Evolutionary conservation across 2,888 invertebrate species (phyloP).

Genomic region (Melolontha melolontha): DNA sequence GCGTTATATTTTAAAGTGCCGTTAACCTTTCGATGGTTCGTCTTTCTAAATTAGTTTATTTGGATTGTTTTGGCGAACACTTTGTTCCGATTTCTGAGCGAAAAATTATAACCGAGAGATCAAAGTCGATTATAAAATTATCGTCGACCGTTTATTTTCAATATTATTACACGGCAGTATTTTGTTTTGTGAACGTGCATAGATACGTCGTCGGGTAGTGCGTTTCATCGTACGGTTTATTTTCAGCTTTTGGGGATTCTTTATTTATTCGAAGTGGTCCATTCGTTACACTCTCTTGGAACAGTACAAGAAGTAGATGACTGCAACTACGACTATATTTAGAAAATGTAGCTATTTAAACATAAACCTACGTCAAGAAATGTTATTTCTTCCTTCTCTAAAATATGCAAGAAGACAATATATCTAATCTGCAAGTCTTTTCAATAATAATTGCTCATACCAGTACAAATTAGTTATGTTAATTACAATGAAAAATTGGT

Average conservation of each 20-base stretch:
- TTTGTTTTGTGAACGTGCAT: conserved; percentile 20
- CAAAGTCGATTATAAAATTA: conserved; percentile 39
- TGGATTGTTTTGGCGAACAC: conserved; percentile 38
- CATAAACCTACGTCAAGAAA: too few relatives aligned
- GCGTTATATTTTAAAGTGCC: conserved; percentile 22
- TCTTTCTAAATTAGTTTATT: conserved; percentile 27
- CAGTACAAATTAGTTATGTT: too few relatives aligned
- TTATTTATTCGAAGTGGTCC: conserved; percentile 43
- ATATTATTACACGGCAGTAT: conserved; percentile 37
- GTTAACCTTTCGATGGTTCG: conserved; percentile 34
- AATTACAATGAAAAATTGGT: too few relatives aligned
- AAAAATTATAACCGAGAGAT: conserved; percentile 38
- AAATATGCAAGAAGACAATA: too few relatives aligned
- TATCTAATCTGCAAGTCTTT: too few relatives aligned
- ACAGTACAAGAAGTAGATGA: neutral
- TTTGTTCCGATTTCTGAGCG: conserved; percentile 35
- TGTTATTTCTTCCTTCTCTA: too few relatives aligned
- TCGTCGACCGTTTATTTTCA: conserved; percentile 35
- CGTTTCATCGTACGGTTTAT: conserved; percentile 42
- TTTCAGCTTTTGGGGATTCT: conserved; percentile 36
- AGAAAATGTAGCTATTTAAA: neutral
- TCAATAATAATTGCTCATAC: too few relatives aligned
- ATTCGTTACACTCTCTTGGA: conserved; percentile 25
- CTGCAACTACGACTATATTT: neutral
- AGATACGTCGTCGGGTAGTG: conserved; percentile 37